Base-by-base conservation (phyloP, 23 tunicate species). In the Trididemnum miniatum region DNA sequence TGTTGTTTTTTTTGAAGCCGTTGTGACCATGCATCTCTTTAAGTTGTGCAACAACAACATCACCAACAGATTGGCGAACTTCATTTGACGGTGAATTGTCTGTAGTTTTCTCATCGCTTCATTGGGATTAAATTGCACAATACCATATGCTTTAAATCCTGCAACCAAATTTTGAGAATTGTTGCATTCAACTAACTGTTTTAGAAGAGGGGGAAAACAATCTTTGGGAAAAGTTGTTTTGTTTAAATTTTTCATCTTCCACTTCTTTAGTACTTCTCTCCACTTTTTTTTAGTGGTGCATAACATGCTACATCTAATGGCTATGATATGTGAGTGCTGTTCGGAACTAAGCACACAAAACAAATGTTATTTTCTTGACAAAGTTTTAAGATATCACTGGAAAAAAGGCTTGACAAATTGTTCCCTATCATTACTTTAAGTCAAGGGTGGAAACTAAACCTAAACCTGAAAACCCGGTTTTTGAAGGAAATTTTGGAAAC, bases 301-400 rank as follows among this genome's bases (percentile, higher is more conserved):
- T 30, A 69, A 34, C 29, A 69, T 9, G 75, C 75, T n/a, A 30
- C 75, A 69, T 69, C 75, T 31, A 69, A 33, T 4, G 75, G 75
- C 20, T 69, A n/a, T 29, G 75, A 30, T 30, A 69, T 5, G 75
- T 33, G 75, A n/a, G 75, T 69, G 20, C 9, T 30, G 37, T 33
- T 33, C 9, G 20, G 75, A 5, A 24, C 23, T 4, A 62, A 22
- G 69, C 69, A 62, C 5, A 62, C 22, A 24, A 62, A 62, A 4
- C 24, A 4, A 24, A 62, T 62, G 29, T 62, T 62, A 24, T 69
- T 69, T n/a, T 69, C 75, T 32, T 69, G 29, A 24, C 75, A 69
- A 3, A 38, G 9, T 33, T 69, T 69, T 5, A 69, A 30, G 2
- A 69, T 38, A 9, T 25, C 32, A 35, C 32, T 38, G 31, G 9